These are phyloP conservation scores for Drosophila lacteicornis DNA, from an alignment of 1,140 invertebrate genomes.

Conservation along the genomic window DNA sequence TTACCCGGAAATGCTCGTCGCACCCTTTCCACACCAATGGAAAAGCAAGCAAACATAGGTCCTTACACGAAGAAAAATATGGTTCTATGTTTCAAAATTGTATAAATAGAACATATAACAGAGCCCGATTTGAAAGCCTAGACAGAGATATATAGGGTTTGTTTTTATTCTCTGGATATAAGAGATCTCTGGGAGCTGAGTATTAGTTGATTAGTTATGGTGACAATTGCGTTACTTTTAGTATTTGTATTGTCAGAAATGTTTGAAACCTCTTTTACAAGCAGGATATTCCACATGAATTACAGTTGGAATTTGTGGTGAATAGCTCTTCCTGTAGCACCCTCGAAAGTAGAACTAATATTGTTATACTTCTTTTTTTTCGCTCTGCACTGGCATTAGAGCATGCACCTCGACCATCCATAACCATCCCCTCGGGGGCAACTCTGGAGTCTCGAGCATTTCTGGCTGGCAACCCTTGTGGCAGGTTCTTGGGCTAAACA, in stretches of 20 bases:
- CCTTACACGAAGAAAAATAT: slow-evolving; percentile 1
- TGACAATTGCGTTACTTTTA: too few relatives aligned
- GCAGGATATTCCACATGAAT: not conserved
- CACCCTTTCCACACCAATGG: slow-evolving; percentile 50
- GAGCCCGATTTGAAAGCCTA: too few relatives aligned
- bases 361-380: slow-evolving; percentile 1
- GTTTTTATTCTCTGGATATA: too few relatives aligned
- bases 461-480: slow-evolving; percentile 71
- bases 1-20: slow-evolving; percentile 70
- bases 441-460: slow-evolving; percentile 45
- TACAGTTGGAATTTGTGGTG: not conserved
- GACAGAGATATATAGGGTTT: too few relatives aligned
- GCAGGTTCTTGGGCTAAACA: slow-evolving; percentile 56
- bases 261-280: not conserved
- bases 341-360: slow-evolving; percentile 1
- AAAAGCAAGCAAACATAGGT: slow-evolving; percentile 8
- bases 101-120: not conserved
- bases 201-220: too few relatives aligned
- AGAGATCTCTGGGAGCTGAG: too few relatives aligned
- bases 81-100: too few relatives aligned
- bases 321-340: not conserved
- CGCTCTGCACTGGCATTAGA: slow-evolving; percentile 33
- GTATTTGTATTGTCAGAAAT: not conserved
- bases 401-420: slow-evolving; percentile 36
- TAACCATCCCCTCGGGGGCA: slow-evolving; percentile 25